Percentiles rank a stretch among this genome's conserved stretches.
phyloP scores from a whole-genome alignment of 1,140 invertebrate genomes.

The Ladona fulva region DNA sequence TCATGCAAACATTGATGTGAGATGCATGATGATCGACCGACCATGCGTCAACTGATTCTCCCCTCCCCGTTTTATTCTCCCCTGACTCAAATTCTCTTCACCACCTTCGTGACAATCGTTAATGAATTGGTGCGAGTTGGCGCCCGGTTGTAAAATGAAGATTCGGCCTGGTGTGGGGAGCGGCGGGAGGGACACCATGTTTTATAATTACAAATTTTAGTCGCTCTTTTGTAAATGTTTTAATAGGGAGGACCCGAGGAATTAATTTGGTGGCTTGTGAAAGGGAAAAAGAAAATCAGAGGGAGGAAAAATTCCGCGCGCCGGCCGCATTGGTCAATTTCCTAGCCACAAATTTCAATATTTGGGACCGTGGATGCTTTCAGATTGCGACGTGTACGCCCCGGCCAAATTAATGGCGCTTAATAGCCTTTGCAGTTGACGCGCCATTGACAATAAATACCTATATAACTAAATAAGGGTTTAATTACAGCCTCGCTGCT shows the following conservation, averaged over 20 bases:
- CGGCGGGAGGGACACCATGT: background rate
- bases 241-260: background rate
- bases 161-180: background rate
- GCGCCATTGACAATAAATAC: constrained; percentile 4
- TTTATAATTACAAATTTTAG: background rate
- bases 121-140: background rate
- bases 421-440: constrained; percentile 9
- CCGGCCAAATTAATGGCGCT: background rate
- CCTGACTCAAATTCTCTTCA: background rate
- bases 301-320: background rate
- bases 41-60: background rate
- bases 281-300: background rate
- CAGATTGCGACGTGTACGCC: background rate
- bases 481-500: background rate
- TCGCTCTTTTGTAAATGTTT: background rate
- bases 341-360: constrained; percentile 1
- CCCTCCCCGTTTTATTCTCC: background rate
- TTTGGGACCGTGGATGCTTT: background rate
- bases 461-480: background rate
- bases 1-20: background rate
- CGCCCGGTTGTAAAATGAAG: background rate
- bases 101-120: background rate
- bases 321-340: background rate
- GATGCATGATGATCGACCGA: background rate
- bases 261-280: background rate